These are phyloP conservation scores for Paradisaea rubra DNA, from an alignment of 2,113 vertebrate genomes.

Conservation along the genomic window DNA sequence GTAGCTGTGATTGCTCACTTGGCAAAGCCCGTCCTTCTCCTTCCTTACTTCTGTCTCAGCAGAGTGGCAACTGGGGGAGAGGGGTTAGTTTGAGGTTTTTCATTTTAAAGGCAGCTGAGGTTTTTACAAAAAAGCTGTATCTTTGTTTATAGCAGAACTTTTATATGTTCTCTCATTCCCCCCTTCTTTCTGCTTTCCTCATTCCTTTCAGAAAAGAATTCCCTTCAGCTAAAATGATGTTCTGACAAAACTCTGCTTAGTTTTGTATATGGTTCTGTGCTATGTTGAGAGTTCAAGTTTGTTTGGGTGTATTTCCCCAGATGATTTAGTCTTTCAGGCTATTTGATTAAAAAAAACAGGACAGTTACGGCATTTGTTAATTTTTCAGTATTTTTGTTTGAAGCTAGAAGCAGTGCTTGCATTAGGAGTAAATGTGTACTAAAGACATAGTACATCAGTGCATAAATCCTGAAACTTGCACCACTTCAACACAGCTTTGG, in stretches of 20 bases:
- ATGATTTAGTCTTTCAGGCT: not conserved
- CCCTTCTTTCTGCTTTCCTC: constrained; percentile 12
- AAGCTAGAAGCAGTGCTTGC: constrained; percentile 20
- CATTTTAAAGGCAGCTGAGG: constrained; percentile 70
- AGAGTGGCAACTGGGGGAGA: constrained; percentile 10
- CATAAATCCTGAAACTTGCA: not conserved
- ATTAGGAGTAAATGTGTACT: not conserved
- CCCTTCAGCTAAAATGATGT: not conserved
- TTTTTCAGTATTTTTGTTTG: not conserved
- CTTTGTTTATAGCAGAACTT: constrained; percentile 65
- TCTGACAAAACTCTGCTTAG: constrained; percentile 10
- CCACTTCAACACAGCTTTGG: not conserved
- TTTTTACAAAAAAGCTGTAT: constrained; percentile 65
- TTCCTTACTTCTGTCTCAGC: constrained; percentile 23
- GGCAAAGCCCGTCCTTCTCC: constrained; percentile 6
- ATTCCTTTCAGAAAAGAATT: constrained; percentile 15
- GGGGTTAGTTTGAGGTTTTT: constrained; percentile 58
- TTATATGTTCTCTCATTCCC: constrained; percentile 26
- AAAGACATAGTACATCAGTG: not conserved
- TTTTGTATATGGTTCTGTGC: constrained; percentile 15
- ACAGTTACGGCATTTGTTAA: not conserved
- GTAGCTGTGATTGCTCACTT: constrained; percentile 1
- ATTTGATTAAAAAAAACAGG: not conserved
- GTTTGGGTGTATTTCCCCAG: not conserved
- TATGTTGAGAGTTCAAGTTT: not conserved